These are phyloP conservation scores for Samia ricini DNA, from an alignment of 1,140 invertebrate genomes.

Conservation along the genomic window DNA sequence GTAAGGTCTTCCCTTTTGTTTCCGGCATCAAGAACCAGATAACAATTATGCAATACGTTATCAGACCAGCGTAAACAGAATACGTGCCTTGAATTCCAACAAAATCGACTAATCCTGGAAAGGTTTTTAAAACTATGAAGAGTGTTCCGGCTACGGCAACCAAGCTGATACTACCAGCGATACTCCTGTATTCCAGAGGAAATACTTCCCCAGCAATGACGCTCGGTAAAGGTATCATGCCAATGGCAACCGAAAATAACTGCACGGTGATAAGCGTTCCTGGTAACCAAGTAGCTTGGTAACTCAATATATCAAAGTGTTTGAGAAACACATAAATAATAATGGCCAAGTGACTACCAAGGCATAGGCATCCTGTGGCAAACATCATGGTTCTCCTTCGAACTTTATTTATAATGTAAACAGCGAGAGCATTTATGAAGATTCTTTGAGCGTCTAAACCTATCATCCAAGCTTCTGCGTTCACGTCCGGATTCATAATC, in stretches of 20 bases:
- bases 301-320: slow-evolving; percentile 4
- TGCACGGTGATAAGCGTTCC: slow-evolving; percentile 27
- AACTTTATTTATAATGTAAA: slow-evolving; percentile 50
- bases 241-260: slow-evolving; percentile 31
- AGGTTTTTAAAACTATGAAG: slow-evolving; percentile 20
- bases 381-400: slow-evolving; percentile 54
- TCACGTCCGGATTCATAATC: slow-evolving; percentile 64
- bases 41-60: slow-evolving; percentile 17
- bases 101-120: slow-evolving; percentile 10
- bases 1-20: slow-evolving; percentile 22
- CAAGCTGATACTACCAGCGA: slow-evolving; percentile 33
- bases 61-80: slow-evolving; percentile 8
- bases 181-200: slow-evolving; percentile 40
- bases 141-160: slow-evolving; percentile 13
- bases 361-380: slow-evolving; percentile 30
- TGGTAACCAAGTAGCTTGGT: slow-evolving; percentile 26
- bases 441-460: slow-evolving; percentile 78
- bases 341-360: slow-evolving; percentile 40
- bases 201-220: slow-evolving; percentile 44
- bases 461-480: slow-evolving; percentile 81
- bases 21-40: slow-evolving; percentile 20
- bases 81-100: slow-evolving; percentile 18
- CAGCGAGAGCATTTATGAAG: slow-evolving; percentile 54
- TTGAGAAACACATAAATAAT: slow-evolving; percentile 32
- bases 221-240: slow-evolving; percentile 32